Base-by-base conservation (phyloP, 2,888 invertebrate genomes). In the Caenorhabditis plicata region DNA sequence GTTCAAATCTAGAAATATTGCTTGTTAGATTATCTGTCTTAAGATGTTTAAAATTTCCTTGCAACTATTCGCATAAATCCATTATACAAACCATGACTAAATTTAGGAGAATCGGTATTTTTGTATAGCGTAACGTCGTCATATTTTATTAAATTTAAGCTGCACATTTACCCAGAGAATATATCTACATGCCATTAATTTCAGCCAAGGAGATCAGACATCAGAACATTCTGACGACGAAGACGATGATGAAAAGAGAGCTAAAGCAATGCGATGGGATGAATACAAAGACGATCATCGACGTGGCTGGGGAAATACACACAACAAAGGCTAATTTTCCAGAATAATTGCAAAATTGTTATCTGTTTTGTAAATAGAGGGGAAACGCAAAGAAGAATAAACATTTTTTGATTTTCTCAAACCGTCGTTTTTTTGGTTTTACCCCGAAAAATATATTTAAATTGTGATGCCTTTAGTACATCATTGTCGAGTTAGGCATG, bases 251-350 rank as follows among this genome's bases (percentile, higher is more conserved):
- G 73, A 64, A 19, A 55, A 45, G 25, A 49, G 78, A 20, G 56
- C 58, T 40, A 62, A 63, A 33, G 52, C 56, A 27, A 69, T 71
- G 46, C 54, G 60, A 25, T 64, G 60, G 63, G 78, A 78, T 41
- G 78, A 79, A 46, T 78, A 75, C 57, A 75, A 75, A 51, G 78
- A 78, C 51, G 60, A 64, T 33, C 74, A 80, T 55, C 69, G 73
- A 7, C 51, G 77, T 9, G 79, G 79, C 4, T 77, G 75, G 73
- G 79, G 79, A 38, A 79, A 79, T 49, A 77, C 64, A 15, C 68
- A 77, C 54, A 76, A 76, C 44, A 77, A 77, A 55, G 79, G 79
- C 51, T 79, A 57, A 64, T 40, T 40, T 13, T 17, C 40, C 40
- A 22, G 9, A 19, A 19, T 20, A 17, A 13, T 22, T 40, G 11